Percentiles rank a stretch among this genome's conserved stretches.
phyloP scores from a whole-genome alignment of 2,888 invertebrate genomes.

The Polydrusus pterygomalis region DNA sequence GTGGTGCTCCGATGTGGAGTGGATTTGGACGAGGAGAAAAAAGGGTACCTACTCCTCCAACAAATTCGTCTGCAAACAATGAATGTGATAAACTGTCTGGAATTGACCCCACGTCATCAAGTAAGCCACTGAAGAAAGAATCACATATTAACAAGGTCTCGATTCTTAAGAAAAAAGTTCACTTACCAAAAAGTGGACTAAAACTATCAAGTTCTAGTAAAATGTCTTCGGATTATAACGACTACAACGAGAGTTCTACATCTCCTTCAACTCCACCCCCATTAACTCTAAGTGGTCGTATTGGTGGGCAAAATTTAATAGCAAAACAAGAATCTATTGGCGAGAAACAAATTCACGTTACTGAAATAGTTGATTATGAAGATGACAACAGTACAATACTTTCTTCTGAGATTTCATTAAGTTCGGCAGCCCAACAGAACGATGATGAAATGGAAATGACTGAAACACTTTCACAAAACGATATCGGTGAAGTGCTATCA shows the following conservation, averaged over 20 bases:
- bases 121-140: conserved; percentile 71
- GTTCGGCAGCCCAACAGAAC: conserved; percentile 76
- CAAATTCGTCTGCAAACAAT: conserved; percentile 35
- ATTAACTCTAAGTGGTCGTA: conserved; percentile 62
- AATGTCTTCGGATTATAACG: conserved; percentile 75
- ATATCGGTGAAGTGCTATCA: conserved; percentile 76
- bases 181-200: conserved; percentile 66
- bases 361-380: conserved; percentile 76
- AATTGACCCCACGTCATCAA: conserved; percentile 52
- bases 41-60: conserved; percentile 67
- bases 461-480: conserved; percentile 73
- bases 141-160: conserved; percentile 75
- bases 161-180: conserved; percentile 76
- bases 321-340: conserved; percentile 62
- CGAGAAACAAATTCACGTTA: conserved; percentile 72
- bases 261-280: conserved; percentile 75
- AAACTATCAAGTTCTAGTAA: conserved; percentile 67
- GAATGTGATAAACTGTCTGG: conserved; percentile 44
- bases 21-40: conserved; percentile 70
- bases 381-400: conserved; percentile 77
- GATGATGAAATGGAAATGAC: conserved; percentile 77
- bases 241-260: conserved; percentile 76
- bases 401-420: conserved; percentile 76
- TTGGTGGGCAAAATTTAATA: conserved; percentile 60
- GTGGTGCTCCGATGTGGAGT: conserved; percentile 81